Base-by-base conservation (phyloP, 2,797 vertebrate genomes). In the Choloepus didactylus region DNA sequence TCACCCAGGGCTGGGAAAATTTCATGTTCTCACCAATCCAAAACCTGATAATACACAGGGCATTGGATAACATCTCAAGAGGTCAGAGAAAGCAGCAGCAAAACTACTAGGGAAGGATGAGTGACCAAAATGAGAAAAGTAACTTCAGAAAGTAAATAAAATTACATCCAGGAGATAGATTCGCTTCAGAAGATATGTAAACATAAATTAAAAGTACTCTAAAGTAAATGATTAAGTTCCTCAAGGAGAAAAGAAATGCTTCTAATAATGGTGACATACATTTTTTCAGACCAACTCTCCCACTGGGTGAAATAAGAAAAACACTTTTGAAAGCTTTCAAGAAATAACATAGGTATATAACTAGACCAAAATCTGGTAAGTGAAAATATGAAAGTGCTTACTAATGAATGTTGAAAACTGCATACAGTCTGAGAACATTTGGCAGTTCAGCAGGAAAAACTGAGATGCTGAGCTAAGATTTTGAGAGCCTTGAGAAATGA, bases 141-240 rank as follows among this genome's bases (percentile, higher is more conserved):
- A 66, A 56, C 25, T 85, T 87, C 41, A 75, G 41, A 76, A 86
- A 67, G 66, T 8, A 12, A 66, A 0, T 81, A 60, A 89, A 49
- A 27, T 60, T 46, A 9, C 9, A 76, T 7, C 69, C 29, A 64
- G 69, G 69, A 60, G 41, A 38, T 72, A 41, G 29, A 66, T 27
- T 66, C 60, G 8, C 27, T 85, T 89, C 23, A 64, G 11, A 95
- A 56, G 35, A 87, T 62, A 25, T 41, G 62, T 56, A 84, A 84
- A 51, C 4, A 11, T 60, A 82, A 64, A 49, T 95, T 66, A 72
- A 92, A 83, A 75, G 69, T 80, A 73, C 59, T 87, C 81, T 35
- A 67, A 87, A 69, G 56, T 69, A 69, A 56, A 46, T 67, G 46
- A 54, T 54, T 76, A 79, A 44, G 41, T 73, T 90, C 35, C 8